Base-by-base conservation (phyloP, 2,797 vertebrate genomes). In the Stomatorhinus walkeri region DNA sequence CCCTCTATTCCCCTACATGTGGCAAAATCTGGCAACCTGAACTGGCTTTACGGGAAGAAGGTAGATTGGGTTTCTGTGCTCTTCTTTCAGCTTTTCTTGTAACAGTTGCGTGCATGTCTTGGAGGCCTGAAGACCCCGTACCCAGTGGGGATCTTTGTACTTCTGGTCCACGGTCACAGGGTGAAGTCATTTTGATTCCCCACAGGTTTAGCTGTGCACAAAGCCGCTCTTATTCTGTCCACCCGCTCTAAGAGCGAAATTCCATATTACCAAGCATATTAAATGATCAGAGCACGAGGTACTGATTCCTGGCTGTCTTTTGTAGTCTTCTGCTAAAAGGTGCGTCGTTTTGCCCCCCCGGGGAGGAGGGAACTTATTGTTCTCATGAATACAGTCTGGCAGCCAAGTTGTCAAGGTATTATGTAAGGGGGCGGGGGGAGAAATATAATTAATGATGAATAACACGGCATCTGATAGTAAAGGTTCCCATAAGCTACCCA, bases 141-240 rank as follows among this genome's bases (percentile, higher is more conserved):
- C 3, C 64, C 64, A 72, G 28, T 72, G 28, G 72, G 72, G 72
- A 43, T 19, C 19, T 56, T 46, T 59, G 32, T 84, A 40, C 19
- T 14, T 36, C 64, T 52, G 43, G 51, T 52, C 43, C 83, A n/a
- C 54, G 91, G 91, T 91, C 91, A 85, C 89, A 88, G 91, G 49
- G 91, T 92, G 91, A 91, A 76, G 81, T 88, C 76, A 52, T 89
- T 91, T 92, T 12, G 90, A 79, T 19, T 90, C 89, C 87, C 90
- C n/a, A 49, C 56, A 64, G 91, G 89, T 90, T 88, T 22, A n/a
- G 6, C 83, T 90, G 81, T 76, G 87, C 59, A 89, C 64, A 79
- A n/a, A 85, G 88, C 79, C 87, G 72, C 87, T 90, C 88, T 90
- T 89, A 59, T 89, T 86, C 59, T 87, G 49, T 49, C 85, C 61